Evolutionary conservation across 2,113 vertebrate genomes (phyloP).

Genomic region (Gulo gulo): DNA sequence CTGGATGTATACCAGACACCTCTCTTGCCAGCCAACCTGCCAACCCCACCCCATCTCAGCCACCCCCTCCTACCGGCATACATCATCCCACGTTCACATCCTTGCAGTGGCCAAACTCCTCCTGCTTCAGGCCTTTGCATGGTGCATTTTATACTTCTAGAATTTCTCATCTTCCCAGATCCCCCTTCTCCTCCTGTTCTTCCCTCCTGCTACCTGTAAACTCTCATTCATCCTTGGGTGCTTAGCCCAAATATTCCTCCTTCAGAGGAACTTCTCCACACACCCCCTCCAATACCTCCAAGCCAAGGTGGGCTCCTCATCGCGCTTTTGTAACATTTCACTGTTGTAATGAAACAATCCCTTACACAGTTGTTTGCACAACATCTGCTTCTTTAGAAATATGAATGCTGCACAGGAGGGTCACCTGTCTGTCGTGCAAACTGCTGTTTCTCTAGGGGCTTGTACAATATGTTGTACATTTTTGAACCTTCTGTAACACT

Average conservation of each 20-base stretch:
- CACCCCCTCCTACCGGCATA: fast-evolving
- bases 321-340: background rate
- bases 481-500: background rate
- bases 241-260: background rate
- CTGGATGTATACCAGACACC: background rate
- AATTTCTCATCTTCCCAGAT: background rate
- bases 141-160: background rate
- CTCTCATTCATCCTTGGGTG: background rate
- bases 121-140: background rate
- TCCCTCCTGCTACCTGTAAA: background rate
- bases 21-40: background rate
- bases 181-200: background rate
- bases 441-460: background rate
- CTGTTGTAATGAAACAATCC: background rate
- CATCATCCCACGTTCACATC: background rate
- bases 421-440: background rate
- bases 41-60: background rate
- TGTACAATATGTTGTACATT: background rate
- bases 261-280: background rate
- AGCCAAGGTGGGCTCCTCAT: background rate
- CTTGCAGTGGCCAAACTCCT: background rate
- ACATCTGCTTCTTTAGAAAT: constrained; percentile 39
- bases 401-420: background rate
- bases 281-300: background rate
- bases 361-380: background rate